Evolutionary conservation across 1,140 invertebrate genomes (phyloP).

Genomic region (Sycophaga agraensis): DNA sequence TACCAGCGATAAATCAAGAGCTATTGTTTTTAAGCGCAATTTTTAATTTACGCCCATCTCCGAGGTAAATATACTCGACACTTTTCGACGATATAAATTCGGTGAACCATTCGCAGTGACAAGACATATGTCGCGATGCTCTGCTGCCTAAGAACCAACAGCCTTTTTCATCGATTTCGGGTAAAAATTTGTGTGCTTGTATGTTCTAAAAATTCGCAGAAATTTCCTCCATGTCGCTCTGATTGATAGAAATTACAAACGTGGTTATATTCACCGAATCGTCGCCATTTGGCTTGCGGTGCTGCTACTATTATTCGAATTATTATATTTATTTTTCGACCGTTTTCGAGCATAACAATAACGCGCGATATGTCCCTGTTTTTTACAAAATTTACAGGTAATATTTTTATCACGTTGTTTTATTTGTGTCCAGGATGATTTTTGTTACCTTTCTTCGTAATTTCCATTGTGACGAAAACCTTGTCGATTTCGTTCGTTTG

Average conservation of each 20-base stretch:
- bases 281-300: too few species aligned
- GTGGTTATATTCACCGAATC: background rate
- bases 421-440: too few species aligned
- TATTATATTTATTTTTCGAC: background rate
- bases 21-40: too few species aligned
- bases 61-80: conserved; percentile 23
- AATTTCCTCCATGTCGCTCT: background rate
- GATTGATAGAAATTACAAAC: background rate
- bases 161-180: background rate
- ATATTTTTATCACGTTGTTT: too few species aligned
- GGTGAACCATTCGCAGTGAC: too few species aligned
- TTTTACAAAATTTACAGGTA: too few species aligned
- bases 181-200: background rate
- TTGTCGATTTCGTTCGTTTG: too few species aligned
- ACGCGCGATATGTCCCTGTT: background rate
- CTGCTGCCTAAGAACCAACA: conserved; percentile 35
- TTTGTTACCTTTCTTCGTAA: background rate
- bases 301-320: background rate
- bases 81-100: too few species aligned
- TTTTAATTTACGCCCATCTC: background rate
- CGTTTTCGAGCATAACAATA: conserved; percentile 2
- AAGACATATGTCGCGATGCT: conserved; percentile 21
- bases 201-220: background rate
- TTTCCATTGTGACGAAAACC: background rate
- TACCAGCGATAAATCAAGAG: too few species aligned